Conservation (phyloP, 2,797 vertebrate genomes). For the Acipenser transmontanus region DNA sequence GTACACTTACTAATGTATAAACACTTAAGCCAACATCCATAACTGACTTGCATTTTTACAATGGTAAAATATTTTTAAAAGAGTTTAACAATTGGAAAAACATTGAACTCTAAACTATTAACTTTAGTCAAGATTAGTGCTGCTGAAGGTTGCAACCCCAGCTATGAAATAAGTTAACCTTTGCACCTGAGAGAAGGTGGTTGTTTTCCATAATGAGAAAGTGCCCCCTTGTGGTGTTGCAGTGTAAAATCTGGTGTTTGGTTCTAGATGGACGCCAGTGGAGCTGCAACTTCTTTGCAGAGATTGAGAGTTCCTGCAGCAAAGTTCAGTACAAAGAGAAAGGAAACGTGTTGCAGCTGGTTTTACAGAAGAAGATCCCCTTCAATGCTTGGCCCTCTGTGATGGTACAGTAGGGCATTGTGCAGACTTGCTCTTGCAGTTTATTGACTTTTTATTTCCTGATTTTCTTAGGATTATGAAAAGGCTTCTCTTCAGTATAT, state of each 20-base stretch:
- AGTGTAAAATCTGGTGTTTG: background rate
- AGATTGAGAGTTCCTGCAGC: conserved; percentile 89
- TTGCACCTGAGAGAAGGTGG: too few species aligned
- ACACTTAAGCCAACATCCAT: too few species aligned
- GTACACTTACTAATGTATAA: too few species aligned
- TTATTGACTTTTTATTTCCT: background rate
- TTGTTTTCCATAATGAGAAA: too few species aligned
- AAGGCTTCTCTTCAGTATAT: background rate
- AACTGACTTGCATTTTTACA: too few species aligned
- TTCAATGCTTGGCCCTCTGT: conserved; percentile 85
- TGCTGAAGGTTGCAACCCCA: too few species aligned
- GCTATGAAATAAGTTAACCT: too few species aligned
- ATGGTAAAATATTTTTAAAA: too few species aligned
- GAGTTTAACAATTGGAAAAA: too few species aligned
- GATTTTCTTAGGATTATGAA: background rate
- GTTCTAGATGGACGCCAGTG: conserved; percentile 79
- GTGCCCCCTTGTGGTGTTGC: too few species aligned
- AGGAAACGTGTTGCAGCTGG: conserved; percentile 75
- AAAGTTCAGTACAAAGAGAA: conserved; percentile 85
- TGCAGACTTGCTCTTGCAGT: background rate
- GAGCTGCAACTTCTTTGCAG: conserved; percentile 82
- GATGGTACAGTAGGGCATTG: conserved; percentile 55
- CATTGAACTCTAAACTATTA: too few species aligned
- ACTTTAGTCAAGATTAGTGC: too few species aligned
- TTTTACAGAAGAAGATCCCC: conserved; percentile 93